Evolutionary conservation across 1,140 invertebrate genomes (phyloP).

Genomic region (Microplitis mediator): DNA sequence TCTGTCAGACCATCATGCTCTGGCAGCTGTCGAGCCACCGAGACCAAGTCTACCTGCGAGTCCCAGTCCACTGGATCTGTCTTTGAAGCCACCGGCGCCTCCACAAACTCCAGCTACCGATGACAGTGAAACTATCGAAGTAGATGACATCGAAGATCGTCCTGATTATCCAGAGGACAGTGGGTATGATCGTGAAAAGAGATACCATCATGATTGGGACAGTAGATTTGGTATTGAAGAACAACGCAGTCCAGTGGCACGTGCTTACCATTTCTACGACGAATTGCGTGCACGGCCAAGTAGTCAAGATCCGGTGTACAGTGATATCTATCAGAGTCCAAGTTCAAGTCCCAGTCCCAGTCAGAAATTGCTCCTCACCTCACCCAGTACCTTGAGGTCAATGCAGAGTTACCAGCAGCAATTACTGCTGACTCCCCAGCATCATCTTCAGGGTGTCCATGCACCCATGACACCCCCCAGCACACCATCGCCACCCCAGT

Average conservation of each 20-base stretch:
- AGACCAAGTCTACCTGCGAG: conserved; percentile 31
- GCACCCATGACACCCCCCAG: conserved; percentile 62
- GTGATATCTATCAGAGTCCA: conserved; percentile 10
- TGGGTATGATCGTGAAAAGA: neutral
- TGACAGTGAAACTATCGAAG: conserved; percentile 47
- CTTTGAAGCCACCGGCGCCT: conserved; percentile 52
- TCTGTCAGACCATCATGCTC: conserved; percentile 29
- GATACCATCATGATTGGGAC: neutral
- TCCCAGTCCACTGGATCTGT: conserved; percentile 59
- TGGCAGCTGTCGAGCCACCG: conserved; percentile 33
- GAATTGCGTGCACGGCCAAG: neutral
- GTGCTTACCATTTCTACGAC: conserved; percentile 12
- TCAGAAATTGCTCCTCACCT: conserved; percentile 32
- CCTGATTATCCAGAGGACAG: conserved; percentile 29
- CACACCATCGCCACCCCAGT: conserved; percentile 60
- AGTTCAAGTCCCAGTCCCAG: conserved; percentile 13
- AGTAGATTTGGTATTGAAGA: neutral
- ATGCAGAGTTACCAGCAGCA: conserved; percentile 46
- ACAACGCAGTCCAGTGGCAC: neutral
- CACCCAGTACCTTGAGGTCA: conserved; percentile 38
- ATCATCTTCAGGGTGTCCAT: conserved; percentile 47
- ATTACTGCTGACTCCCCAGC: conserved; percentile 45
- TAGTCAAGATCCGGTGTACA: neutral
- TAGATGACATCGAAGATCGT: conserved; percentile 51
- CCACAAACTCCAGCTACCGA: conserved; percentile 35